Base-by-base conservation (phyloP, 2,888 invertebrate species). In the Ypsolopha sequella region DNA sequence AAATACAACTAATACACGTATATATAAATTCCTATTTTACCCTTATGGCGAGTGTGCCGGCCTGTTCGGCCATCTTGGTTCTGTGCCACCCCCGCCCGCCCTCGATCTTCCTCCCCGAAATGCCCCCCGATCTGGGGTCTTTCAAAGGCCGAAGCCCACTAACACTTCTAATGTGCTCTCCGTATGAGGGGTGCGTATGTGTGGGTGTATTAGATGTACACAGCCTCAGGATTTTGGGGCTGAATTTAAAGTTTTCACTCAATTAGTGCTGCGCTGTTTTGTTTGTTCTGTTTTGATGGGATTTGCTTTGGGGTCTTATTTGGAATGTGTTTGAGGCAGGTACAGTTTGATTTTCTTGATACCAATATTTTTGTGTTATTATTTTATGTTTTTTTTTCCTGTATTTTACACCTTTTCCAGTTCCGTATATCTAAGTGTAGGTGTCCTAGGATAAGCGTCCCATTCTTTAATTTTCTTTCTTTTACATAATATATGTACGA, bases 61-160 rank as follows among this genome's bases (percentile, higher is more conserved):
- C 73, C 78, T 75, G 80, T 56, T 53, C 76, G 68, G 82, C 86
- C 86, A 86, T 87, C 80, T 87, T 85, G 86, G 72, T 76, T 68
- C 76, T 69, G 73, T 69, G 64, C 72, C 73, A 67, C 68, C 67
- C 61, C 36, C 72, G 78, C 68, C 80, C 80, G 76, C 76, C 84
- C 73, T 79, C 73, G 76, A 73, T 75, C 79, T 80, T 80, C 81
- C 80, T 82, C 81, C 82, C 80, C 71, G 76, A 78, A 78, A 69
- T 76, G 72, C 76, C 82, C 78, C 80, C 84, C 80, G 76, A 80
- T 78, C 76, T 75, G 82, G 84, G 81, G 82, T 75, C 77, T 79
- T 77, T 79, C 64, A 79, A 81, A 80, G 80, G 80, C 84, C 84
- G 84, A 86, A 85, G 73, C 80, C 74, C 69, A 80, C 84, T 86